Percentiles rank a stretch among this genome's conserved stretches.
Evolutionary conservation across 2,888 invertebrate genomes (phyloP).

Genomic region (Drosophila antonietae): DNA sequence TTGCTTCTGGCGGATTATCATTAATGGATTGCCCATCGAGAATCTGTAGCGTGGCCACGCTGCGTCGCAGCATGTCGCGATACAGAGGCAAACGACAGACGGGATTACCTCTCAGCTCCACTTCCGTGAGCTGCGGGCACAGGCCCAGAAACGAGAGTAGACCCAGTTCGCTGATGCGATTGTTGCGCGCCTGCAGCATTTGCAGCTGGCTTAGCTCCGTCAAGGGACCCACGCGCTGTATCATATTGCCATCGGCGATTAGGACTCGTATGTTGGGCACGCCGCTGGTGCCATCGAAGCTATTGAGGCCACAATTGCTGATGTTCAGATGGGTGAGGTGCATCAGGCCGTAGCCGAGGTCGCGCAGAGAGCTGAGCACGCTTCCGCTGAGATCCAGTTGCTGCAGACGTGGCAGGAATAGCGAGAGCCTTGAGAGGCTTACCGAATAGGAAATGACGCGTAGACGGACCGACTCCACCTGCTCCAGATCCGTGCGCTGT

Average conservation of each 20-base stretch:
- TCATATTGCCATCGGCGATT: conserved; percentile 87
- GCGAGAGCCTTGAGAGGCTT: conserved; percentile 87
- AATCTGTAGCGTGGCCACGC: conserved; percentile 82
- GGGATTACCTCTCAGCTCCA: conserved; percentile 86
- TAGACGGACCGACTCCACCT: conserved; percentile 87
- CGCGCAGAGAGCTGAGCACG: conserved; percentile 88
- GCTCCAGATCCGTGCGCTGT: conserved; percentile 84
- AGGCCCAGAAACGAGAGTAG: conserved; percentile 82
- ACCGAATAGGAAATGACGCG: conserved; percentile 88
- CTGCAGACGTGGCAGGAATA: conserved; percentile 87
- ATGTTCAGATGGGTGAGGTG: conserved; percentile 86
- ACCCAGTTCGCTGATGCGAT: conserved; percentile 82
- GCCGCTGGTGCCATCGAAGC: conserved; percentile 89
- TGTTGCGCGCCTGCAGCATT: conserved; percentile 84
- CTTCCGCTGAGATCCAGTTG: conserved; percentile 89
- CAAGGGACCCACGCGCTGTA: conserved; percentile 87
- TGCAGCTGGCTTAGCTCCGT: conserved; percentile 86
- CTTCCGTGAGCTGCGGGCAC: conserved; percentile 86
- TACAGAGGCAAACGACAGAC: conserved; percentile 82
- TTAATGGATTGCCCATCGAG: conserved; percentile 83
- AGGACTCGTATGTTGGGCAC: conserved; percentile 87
- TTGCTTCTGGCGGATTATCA: conserved; percentile 9
- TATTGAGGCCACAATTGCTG: conserved; percentile 88
- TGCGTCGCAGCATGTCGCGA: conserved; percentile 80
- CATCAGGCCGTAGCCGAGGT: conserved; percentile 88